Percentiles rank a stretch among this genome's conserved stretches.
Evolutionary conservation across 2,888 invertebrate species (phyloP).

Genomic region (Acanthococcus lagerstroemiae): DNA sequence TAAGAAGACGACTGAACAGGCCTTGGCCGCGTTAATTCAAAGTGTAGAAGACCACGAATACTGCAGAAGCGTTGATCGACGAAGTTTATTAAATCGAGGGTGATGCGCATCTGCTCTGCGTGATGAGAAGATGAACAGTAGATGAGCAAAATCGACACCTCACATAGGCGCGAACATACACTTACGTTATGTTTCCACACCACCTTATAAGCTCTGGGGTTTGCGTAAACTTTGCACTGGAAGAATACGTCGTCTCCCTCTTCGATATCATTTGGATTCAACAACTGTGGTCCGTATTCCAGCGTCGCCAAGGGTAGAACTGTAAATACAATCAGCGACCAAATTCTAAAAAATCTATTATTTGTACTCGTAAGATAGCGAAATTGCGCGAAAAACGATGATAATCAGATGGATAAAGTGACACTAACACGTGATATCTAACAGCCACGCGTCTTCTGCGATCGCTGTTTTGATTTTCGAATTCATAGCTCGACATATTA

Average conservation of each 20-base stretch:
- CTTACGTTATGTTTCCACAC: conserved; percentile 73
- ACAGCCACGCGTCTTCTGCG: conserved; percentile 66
- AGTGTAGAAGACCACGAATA: too few species aligned
- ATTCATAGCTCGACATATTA: conserved; percentile 75
- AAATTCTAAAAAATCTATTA: too few species aligned
- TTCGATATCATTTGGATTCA: conserved; percentile 68
- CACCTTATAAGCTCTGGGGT: conserved; percentile 68
- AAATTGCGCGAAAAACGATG: background rate
- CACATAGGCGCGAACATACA: too few species aligned
- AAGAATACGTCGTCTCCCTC: conserved; percentile 73
- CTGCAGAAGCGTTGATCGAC: too few species aligned
- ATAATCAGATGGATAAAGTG: background rate
- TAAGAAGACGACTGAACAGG: too few species aligned
- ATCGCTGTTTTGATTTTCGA: conserved; percentile 58
- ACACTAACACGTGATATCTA: conserved; percentile 80
- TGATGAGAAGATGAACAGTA: too few species aligned
- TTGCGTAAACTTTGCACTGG: conserved; percentile 66
- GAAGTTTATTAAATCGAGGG: too few species aligned
- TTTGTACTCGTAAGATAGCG: too few species aligned
- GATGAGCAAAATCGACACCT: too few species aligned
- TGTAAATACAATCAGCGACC: too few species aligned
- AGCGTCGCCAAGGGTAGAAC: conserved; percentile 3
- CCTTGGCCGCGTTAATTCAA: too few species aligned
- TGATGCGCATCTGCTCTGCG: too few species aligned
- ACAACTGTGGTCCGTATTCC: conserved; percentile 34